Evolutionary conservation across 1,140 invertebrate species (phyloP), one percentile per base, ranked within the genome.

Genomic region (Pseudomyrmex pallidus): DNA sequence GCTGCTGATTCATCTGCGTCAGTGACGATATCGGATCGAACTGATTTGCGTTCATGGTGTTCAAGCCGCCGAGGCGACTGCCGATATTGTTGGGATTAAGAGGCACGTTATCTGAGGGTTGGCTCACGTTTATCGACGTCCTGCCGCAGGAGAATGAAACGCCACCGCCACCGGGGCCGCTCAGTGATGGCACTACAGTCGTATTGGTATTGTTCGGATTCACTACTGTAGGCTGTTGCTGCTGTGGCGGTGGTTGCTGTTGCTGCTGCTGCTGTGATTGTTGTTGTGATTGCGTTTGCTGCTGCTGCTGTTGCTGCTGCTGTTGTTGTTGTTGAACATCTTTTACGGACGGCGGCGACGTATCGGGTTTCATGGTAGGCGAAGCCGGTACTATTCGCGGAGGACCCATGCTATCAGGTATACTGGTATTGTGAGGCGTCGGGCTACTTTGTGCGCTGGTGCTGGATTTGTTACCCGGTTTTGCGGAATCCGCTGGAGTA

Each of bases 21-120:
- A 98, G 95, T 3, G 98, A 99, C 15, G 98, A 98, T 85, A 99
- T 98, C 0, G 98, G 98, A 95, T 99, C 98, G 93, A 98, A 98
- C 89, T 96, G 96, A 72, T 96, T 95, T 13, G 95, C 89, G 89
- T 95, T 96, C 89, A 95, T 95, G 77, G 94, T 95, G 48, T 94
- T 94, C 59, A 95, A 92, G 64, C 84, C 87, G 8, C 90, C 91
- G 50, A 94, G 86, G 67, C 94, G 89, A 95, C 95, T 95, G 63
- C 95, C 96, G 83, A 96, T 95, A 87, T 96, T 95, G 93, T 97
- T 97, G 5, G 97, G 97, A 95, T 98, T 97, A 48, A 98, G 93
- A 59, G 97, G 97, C 82, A 98, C 96, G 94, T 98, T 97, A 91
- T 98, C 97, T 13, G 96, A 95, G 76, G 96, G 95, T 66, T 94